Percentiles rank a stretch among this genome's conserved stretches.
phyloP scores from a whole-genome alignment of 2,113 vertebrate genomes.

The Nycticebus coucang region DNA sequence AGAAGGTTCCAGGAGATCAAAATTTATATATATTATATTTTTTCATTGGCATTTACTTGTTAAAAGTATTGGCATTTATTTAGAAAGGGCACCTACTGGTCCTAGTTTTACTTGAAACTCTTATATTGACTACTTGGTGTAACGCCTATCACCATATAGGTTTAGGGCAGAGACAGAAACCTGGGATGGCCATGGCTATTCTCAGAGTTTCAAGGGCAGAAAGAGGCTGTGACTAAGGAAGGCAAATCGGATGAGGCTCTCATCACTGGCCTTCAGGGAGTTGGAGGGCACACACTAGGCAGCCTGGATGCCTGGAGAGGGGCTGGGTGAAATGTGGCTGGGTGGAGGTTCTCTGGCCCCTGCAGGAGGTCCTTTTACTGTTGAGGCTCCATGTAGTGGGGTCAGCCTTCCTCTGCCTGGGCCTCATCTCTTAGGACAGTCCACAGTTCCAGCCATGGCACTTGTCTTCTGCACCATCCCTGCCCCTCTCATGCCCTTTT shows the following conservation, averaged over 20 bases:
- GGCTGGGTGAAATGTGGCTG: background rate
- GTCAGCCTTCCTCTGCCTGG: background rate
- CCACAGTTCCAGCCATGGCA: background rate
- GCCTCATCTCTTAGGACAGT: background rate
- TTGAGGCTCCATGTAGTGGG: background rate
- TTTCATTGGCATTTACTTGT: background rate
- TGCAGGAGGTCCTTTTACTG: background rate
- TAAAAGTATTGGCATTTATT: background rate
- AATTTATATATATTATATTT: conserved; percentile 2
- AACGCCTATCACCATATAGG: background rate
- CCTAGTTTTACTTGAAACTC: background rate
- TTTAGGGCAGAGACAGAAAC: background rate
- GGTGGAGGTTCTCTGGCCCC: background rate
- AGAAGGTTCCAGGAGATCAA: background rate
- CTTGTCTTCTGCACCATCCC: background rate
- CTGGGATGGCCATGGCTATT: background rate
- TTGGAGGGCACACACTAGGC: background rate
- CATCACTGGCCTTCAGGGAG: background rate
- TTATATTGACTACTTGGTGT: background rate
- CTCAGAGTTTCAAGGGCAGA: background rate
- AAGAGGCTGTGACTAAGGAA: background rate
- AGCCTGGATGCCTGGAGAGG: background rate
- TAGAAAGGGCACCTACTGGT: background rate
- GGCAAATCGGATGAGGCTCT: background rate
- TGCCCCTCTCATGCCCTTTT: background rate